These are phyloP conservation scores for Arctia plantaginis DNA, from an alignment of 2,888 invertebrate genomes.

Conservation along the genomic window DNA sequence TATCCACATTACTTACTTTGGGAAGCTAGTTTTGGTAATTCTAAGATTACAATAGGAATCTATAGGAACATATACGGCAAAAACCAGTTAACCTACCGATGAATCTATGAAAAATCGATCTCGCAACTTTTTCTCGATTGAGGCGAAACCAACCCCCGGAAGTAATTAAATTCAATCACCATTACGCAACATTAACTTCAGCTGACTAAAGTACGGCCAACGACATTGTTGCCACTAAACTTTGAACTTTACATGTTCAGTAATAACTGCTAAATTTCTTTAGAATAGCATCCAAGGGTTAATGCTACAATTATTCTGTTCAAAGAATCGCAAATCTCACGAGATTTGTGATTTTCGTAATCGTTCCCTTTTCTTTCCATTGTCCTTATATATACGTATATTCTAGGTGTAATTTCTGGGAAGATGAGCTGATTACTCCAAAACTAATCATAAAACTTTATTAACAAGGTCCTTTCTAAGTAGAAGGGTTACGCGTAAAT, in stretches of 20 bases:
- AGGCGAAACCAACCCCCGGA: constrained; percentile 53
- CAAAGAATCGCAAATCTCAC: constrained; percentile 37
- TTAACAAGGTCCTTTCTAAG: neutral
- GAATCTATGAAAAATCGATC: constrained; percentile 45
- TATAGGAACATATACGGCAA: neutral
- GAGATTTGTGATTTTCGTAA: neutral
- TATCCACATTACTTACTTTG: too few species aligned
- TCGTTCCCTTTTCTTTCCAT: neutral
- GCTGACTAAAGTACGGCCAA: constrained; percentile 48
- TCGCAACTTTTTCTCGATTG: constrained; percentile 40
- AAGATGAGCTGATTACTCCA: neutral
- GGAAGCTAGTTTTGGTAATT: too few species aligned
- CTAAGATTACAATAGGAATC: neutral
- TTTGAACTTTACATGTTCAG: constrained; percentile 36
- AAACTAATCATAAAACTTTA: neutral
- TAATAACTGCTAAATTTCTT: constrained; percentile 37
- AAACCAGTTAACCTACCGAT: neutral
- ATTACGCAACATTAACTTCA: constrained; percentile 64
- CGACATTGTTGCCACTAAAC: constrained; percentile 28
- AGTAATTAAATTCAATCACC: constrained; percentile 69
- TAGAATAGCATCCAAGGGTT: constrained; percentile 28
- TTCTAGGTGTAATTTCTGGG: neutral
- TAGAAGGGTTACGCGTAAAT: neutral
- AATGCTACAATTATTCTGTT: constrained; percentile 19
- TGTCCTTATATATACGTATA: neutral